Evolutionary conservation across 2,797 vertebrate genomes (phyloP), one percentile per base, ranked within the genome.

Genomic region (Cryptoprocta ferox): DNA sequence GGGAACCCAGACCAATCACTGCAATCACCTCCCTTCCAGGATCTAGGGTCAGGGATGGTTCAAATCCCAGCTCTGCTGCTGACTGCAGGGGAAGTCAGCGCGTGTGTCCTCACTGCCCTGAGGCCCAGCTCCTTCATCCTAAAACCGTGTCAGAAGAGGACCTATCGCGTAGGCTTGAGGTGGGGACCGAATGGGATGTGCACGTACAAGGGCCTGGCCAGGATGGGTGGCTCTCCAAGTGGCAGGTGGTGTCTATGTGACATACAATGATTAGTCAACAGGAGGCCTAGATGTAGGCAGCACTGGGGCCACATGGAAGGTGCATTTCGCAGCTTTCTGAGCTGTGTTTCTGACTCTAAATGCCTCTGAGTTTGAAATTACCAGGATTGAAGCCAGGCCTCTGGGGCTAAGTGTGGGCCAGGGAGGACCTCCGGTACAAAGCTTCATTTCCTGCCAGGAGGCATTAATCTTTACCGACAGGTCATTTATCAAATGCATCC

Each of bases 361-460:
- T 37, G 32, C 68, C 35, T 63, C 80, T 81, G 30, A 35, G 61
- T 85, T 10, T 93, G 48, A 93, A 82, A 39, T 32, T 6, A 68
- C 26, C 39, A 68, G 86, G 19, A 88, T 0, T 14, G 53, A 93
- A 39, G 21, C 61, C 37, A 66, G 61, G 79, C 11, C 48, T 84
- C 37, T 50, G 81, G 61, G 35, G 39, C 0, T 5, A 32, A 50
- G 10, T 11, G 5, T 9, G 8, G 35, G 59, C 39, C 63, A 53
- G 5, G 39, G 53, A 59, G 32, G 42, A 63, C 9, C 42, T 76
- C 63, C 42, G 14, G n/a, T 35, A 35, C 45, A 48, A 93, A 70
- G n/a, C 53, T 71, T 85, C 35, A 48, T 13, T 56, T 88, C 48
- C 91, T 94, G 61, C 35, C 30, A 53, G 35, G 37, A 68, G n/a